Percentiles rank a stretch among this genome's conserved stretches.
Evolutionary conservation across 2,888 invertebrate species (phyloP).

Genomic region (Agriotes lineatus): DNA sequence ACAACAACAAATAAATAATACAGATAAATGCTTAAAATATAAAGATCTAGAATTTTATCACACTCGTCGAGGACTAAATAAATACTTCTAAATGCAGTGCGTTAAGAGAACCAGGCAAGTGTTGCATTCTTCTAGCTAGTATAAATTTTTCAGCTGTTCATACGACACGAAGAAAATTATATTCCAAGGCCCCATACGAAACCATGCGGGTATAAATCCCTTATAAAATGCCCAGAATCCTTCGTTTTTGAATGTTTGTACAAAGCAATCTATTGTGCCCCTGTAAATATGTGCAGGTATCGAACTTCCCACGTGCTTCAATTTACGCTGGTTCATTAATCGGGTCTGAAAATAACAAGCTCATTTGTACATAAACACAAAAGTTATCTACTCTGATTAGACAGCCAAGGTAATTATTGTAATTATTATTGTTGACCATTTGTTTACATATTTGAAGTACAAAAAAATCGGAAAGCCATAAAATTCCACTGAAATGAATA

Average conservation of each 20-base stretch:
- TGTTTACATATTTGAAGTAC: too few relatives aligned
- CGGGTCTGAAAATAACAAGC: slow-evolving; percentile 77
- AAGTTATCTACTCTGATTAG: background rate
- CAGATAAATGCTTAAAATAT: slow-evolving; percentile 23
- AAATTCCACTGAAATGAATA: too few relatives aligned
- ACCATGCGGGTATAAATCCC: slow-evolving; percentile 95
- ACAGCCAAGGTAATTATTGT: background rate
- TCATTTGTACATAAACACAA: background rate
- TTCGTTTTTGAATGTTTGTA: slow-evolving; percentile 87
- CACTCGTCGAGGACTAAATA: background rate
- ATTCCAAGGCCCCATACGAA: slow-evolving; percentile 97
- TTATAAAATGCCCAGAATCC: slow-evolving; percentile 91
- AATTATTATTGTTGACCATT: too few relatives aligned
- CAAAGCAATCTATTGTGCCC: slow-evolving; percentile 79
- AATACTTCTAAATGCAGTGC: slow-evolving; percentile 32
- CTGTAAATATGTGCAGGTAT: slow-evolving; percentile 75
- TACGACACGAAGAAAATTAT: slow-evolving; percentile 95
- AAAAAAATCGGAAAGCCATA: too few relatives aligned
- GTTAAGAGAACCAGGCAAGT: background rate
- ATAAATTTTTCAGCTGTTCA: slow-evolving; percentile 87
- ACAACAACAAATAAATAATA: slow-evolving; percentile 34
- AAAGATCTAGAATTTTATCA: slow-evolving; percentile 26
- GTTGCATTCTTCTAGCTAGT: slow-evolving; percentile 62
- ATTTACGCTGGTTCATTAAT: slow-evolving; percentile 89
- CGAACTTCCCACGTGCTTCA: slow-evolving; percentile 68